These are phyloP conservation scores for Sander vitreus DNA, from an alignment of 2,113 vertebrate species.

Conservation along the genomic window DNA sequence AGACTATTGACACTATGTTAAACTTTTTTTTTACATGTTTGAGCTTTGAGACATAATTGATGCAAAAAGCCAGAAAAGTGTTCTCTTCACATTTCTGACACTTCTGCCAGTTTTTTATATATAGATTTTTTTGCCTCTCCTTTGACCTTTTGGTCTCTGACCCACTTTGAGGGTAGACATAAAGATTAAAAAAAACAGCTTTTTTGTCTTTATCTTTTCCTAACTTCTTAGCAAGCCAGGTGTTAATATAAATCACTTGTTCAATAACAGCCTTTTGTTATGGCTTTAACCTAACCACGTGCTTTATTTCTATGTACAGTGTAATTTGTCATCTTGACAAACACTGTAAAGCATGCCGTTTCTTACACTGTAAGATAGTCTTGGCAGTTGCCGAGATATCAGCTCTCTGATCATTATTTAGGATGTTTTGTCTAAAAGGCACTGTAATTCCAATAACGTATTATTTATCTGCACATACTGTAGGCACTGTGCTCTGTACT, in stretches of 20 bases:
- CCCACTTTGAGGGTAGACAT: background rate
- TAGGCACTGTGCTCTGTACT: slow-evolving; percentile 13
- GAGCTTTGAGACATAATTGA: slow-evolving; percentile 55
- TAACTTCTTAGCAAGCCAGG: background rate
- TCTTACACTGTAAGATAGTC: background rate
- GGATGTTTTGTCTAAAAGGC: slow-evolving; percentile 46
- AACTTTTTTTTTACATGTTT: slow-evolving; percentile 32
- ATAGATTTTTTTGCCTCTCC: background rate
- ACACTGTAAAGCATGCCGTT: background rate
- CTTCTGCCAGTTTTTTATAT: background rate
- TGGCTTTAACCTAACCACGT: slow-evolving; percentile 15
- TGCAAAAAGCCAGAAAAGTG: slow-evolving; percentile 36
- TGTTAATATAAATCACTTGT: slow-evolving; percentile 11
- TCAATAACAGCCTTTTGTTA: background rate
- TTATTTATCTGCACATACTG: slow-evolving; percentile 60
- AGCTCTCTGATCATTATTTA: slow-evolving; percentile 47
- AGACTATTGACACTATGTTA: background rate
- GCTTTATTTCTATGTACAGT: slow-evolving; percentile 15
- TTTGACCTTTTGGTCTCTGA: no score
- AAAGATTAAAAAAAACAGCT: slow-evolving; percentile 9
- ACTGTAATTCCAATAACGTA: slow-evolving; percentile 51
- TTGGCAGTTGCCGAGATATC: slow-evolving; percentile 43
- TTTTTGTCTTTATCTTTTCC: slow-evolving; percentile 27
- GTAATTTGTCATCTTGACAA: slow-evolving; percentile 7
- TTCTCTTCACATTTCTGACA: slow-evolving; percentile 44